phyloP scores from a whole-genome alignment of 2,888 invertebrate species.

The Anticlea derivata region DNA sequence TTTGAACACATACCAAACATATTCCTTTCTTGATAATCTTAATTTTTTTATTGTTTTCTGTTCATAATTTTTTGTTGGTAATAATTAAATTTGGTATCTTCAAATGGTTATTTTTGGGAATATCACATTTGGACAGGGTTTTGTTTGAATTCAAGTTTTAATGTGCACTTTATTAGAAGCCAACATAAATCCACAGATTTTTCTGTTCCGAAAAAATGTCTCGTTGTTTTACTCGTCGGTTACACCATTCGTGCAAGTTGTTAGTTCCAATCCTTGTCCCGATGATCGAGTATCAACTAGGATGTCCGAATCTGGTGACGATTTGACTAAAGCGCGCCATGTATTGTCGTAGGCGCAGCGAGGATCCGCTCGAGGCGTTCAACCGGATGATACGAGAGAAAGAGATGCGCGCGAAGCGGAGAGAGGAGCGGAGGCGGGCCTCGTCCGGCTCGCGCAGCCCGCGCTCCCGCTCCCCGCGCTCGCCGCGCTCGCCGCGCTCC shows the following conservation, averaged over 20 bases:
- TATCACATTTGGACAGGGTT: neutral
- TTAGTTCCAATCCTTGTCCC: neutral
- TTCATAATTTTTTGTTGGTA: no score
- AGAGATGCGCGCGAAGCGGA: constrained; percentile 87
- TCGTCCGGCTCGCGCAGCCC: constrained; percentile 69
- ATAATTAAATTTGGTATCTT: neutral
- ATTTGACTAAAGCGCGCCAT: constrained; percentile 32
- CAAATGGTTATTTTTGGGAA: neutral
- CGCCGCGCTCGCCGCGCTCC: constrained; percentile 48
- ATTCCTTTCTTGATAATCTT: no score
- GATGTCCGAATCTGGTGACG: constrained; percentile 14
- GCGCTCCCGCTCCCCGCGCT: constrained; percentile 63
- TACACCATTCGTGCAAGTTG: neutral
- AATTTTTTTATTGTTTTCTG: no score
- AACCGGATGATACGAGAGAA: constrained; percentile 94
- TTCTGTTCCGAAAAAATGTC: neutral
- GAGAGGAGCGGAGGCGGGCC: constrained; percentile 84
- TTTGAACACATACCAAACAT: constrained; percentile 2
- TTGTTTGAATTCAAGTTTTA: neutral
- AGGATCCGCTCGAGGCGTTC: constrained; percentile 94
- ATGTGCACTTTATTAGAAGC: neutral
- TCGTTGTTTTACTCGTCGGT: neutral
- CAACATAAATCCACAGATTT: no score
- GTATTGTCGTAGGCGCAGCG: constrained; percentile 86
- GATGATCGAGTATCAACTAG: neutral